phyloP scores from a whole-genome alignment of 53 echinoderm and acorn worm species.

The Temnopleurus reevesii region DNA sequence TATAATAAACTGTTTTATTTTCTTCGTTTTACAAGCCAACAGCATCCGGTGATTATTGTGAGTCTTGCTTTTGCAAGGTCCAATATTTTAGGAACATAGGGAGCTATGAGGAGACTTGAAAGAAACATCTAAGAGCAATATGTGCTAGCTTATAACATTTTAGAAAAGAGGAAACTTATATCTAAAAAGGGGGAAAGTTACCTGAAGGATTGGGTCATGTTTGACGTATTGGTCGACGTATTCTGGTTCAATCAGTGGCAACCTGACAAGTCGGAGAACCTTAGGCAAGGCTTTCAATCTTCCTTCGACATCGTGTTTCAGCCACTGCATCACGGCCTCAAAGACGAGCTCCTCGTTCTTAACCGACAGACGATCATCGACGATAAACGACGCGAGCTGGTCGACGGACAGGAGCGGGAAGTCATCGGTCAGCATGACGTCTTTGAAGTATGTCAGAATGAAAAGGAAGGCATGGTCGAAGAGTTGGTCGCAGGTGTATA shows the following conservation, averaged over 20 bases:
- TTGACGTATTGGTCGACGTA: slow-evolving; percentile 71
- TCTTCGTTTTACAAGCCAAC: no score
- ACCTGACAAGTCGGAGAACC: slow-evolving; percentile 75
- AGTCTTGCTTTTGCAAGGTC: no score
- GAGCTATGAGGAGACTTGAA: no score
- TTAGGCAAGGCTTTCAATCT: slow-evolving; percentile 57
- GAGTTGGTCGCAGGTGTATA: slow-evolving; percentile 81
- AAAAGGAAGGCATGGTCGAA: slow-evolving; percentile 81
- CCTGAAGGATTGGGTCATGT: slow-evolving; percentile 63
- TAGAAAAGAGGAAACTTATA: no score
- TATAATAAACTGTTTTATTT: no score
- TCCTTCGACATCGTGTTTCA: slow-evolving; percentile 62
- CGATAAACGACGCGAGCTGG: slow-evolving; percentile 68
- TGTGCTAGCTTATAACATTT: no score
- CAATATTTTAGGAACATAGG: no score
- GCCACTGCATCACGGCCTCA: slow-evolving; percentile 88
- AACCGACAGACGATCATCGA: slow-evolving; percentile 85
- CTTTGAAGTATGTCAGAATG: slow-evolving; percentile 74
- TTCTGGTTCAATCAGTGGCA: slow-evolving; percentile 81
- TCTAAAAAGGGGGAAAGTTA: no score
- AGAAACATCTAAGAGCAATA: no score
- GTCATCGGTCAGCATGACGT: slow-evolving; percentile 70
- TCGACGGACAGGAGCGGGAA: slow-evolving; percentile 68
- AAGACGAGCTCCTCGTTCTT: slow-evolving; percentile 90
- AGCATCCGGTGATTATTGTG: no score